Percentiles rank a stretch among this genome's conserved stretches.
phyloP scores from a whole-genome alignment of 2,113 vertebrate genomes.

The Pelobates fuscus region DNA sequence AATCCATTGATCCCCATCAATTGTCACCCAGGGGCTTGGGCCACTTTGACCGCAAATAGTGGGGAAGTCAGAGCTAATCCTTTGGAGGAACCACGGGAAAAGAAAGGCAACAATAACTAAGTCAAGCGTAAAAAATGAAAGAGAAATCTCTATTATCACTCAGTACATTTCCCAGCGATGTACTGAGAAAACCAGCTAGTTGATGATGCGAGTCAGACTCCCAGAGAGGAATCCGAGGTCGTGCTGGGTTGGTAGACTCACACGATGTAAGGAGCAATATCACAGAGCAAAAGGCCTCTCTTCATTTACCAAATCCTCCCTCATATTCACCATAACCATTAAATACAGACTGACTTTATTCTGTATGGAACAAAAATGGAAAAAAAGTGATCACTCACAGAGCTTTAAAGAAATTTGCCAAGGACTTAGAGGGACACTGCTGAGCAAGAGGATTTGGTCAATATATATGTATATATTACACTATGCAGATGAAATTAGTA shows the following conservation, averaged over 20 bases:
- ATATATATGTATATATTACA: constrained; percentile 9
- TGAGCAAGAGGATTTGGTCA: constrained; percentile 55
- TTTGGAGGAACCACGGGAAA: constrained; percentile 95
- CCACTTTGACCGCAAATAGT: constrained; percentile 95
- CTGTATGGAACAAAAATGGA: constrained; percentile 87
- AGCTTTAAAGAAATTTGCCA: constrained; percentile 81
- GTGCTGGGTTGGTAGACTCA: constrained; percentile 97
- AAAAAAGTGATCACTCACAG: constrained; percentile 79
- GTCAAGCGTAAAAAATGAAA: constrained; percentile 99
- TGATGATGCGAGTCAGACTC: constrained; percentile 99
- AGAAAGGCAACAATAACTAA: constrained; percentile 99
- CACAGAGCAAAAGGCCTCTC: constrained; percentile 86
- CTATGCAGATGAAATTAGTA: too few species aligned
- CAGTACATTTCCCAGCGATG: constrained; percentile 97
- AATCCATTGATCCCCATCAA: constrained; percentile 94
- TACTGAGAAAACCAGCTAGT: constrained; percentile 94
- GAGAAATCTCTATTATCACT: constrained; percentile 99
- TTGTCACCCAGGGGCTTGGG: constrained; percentile 95
- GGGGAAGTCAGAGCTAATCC: constrained; percentile 99
- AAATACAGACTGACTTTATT: constrained; percentile 99
- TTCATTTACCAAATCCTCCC: constrained; percentile 87
- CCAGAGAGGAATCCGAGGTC: constrained; percentile 93
- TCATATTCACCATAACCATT: constrained; percentile 98
- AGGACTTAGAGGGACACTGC: constrained; percentile 75
- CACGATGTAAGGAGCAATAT: constrained; percentile 95